Evolutionary conservation across 37 sponge, comb jelly and placozoan species (phyloP), one percentile per base, ranked within the genome.

Genomic region (Chondrosia reniformis): DNA sequence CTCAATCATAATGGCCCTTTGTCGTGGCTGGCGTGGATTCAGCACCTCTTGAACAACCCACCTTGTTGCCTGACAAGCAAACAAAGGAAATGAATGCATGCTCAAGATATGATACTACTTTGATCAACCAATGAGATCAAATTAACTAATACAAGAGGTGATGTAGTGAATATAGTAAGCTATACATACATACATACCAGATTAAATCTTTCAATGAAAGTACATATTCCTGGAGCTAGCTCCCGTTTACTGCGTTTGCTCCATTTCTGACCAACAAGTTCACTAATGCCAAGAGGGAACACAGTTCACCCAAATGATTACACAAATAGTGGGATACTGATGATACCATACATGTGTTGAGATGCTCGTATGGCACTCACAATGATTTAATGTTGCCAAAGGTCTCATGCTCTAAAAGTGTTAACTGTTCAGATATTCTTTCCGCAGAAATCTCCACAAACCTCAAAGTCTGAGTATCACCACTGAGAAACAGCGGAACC

Each of bases 241-340:
- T 88, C 88, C 4, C 43, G 65, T 24, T 71, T 64, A 37, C 83
- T 88, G 77, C 83, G 77, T 69, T 83, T 88, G 22, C 84, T 88
- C 88, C 88, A 88, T 43, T 83, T 83, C 69, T 88, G 88, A 28
- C 83, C 80, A 4, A 88, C 75, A 27, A 88, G 79, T 59, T 88
- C 88, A 83, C 88, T 76, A 34, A 9, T n/a, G 52, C 2, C 27
- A 12, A 2, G 36, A 27, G 52, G 4, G 3, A 30, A 19, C n/a
- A n/a, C n/a, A n/a, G n/a, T n/a, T n/a, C n/a, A 49, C 52, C 10
- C 52, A 49, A 10, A 49, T 15, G 15, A 10, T 19, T 15, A 49
- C 52, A 49, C 52, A 49, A 10, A 49, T 15, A 49, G 15, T 19
- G 15, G 15, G 15, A 49, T 15, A 49, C 52, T 19, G 15, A 49